Conservation (phyloP, 2,113 vertebrate species). For the Carlito syrichta region DNA sequence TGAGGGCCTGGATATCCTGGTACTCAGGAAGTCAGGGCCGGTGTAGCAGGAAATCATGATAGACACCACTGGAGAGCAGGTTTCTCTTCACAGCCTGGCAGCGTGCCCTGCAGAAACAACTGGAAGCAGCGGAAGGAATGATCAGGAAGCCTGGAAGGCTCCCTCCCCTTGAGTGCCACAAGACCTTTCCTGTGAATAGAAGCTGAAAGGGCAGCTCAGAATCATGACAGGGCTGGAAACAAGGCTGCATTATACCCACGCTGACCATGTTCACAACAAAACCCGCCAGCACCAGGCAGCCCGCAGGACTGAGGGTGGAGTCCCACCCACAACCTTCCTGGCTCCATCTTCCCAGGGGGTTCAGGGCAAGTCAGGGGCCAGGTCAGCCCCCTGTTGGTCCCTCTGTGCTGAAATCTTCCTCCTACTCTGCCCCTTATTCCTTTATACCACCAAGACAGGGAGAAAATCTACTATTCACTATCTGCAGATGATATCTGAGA, state of each 20-base stretch:
- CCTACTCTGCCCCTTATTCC: not conserved
- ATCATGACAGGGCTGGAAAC: constrained; percentile 8
- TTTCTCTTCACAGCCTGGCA: not conserved
- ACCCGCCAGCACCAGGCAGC: not conserved
- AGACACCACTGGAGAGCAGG: no score
- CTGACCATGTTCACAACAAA: not conserved
- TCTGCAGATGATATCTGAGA: not conserved
- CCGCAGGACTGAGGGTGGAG: not conserved
- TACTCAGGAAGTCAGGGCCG: not conserved
- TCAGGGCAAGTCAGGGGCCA: not conserved
- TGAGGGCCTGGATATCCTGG: not conserved
- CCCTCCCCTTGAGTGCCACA: not conserved
- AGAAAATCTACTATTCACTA: not conserved
- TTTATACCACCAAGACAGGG: not conserved
- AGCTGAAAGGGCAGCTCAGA: constrained; percentile 37
- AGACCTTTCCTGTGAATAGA: constrained; percentile 48
- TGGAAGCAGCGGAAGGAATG: not conserved
- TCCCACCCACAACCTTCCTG: not conserved
- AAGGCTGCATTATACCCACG: constrained; percentile 54
- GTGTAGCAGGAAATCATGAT: not conserved
- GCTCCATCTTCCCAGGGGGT: not conserved
- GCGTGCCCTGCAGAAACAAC: not conserved
- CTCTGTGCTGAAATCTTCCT: not conserved
- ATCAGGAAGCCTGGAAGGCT: not conserved
- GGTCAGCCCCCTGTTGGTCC: not conserved